phyloP scores from a whole-genome alignment of 2,113 vertebrate genomes.

The Sclerurus mexicanus region DNA sequence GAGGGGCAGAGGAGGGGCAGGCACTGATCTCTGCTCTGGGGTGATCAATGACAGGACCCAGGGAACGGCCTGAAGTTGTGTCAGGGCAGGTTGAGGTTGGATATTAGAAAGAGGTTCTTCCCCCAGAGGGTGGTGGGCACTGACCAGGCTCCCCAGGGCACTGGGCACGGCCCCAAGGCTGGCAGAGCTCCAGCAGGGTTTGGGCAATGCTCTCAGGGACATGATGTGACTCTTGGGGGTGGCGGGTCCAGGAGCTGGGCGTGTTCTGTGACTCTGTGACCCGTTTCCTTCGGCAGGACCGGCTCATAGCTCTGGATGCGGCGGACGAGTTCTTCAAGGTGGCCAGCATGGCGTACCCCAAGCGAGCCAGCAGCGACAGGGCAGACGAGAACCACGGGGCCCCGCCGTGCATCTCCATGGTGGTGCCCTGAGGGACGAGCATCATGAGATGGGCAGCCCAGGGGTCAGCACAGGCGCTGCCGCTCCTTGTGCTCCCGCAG shows the following conservation, averaged over 20 bases:
- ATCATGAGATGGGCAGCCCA: no score
- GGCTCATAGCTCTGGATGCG: slow-evolving; percentile 87
- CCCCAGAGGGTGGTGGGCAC: background rate
- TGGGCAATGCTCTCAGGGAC: background rate
- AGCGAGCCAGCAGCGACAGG: slow-evolving; percentile 11
- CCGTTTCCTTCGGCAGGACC: slow-evolving; percentile 76
- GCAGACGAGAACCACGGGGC: background rate
- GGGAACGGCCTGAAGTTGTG: background rate
- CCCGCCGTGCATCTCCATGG: background rate
- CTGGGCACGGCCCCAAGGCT: background rate
- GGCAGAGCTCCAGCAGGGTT: background rate
- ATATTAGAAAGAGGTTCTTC: background rate
- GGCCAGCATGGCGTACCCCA: slow-evolving; percentile 84
- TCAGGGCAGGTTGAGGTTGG: background rate
- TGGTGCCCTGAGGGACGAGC: slow-evolving; percentile 37
- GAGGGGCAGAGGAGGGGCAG: background rate
- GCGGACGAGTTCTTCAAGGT: slow-evolving; percentile 87
- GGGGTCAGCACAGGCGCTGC: background rate
- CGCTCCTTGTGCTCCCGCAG: background rate
- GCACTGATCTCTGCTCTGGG: background rate
- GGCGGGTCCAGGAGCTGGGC: background rate
- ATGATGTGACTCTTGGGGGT: background rate
- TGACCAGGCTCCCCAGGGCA: background rate
- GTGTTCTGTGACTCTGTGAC: no score
- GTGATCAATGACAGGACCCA: background rate